These are phyloP conservation scores for Lepidurus apus DNA, from an alignment of 1,140 invertebrate species.

Conservation along the genomic window DNA sequence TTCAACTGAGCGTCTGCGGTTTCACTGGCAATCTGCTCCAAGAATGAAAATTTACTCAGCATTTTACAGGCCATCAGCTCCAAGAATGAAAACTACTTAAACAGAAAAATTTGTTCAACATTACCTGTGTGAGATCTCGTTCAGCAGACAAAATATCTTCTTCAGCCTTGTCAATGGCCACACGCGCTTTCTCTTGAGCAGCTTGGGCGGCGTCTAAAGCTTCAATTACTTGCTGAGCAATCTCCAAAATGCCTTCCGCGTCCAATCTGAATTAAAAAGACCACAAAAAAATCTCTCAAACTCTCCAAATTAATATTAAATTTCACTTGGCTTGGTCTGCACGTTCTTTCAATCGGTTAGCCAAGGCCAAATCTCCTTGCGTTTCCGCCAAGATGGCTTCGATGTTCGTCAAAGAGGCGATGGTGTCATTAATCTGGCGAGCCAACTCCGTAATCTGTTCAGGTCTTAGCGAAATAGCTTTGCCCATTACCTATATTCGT, in stretches of 20 bases:
- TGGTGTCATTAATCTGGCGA: conserved; percentile 74
- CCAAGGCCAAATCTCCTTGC: conserved; percentile 63
- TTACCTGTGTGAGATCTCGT: conserved; percentile 60
- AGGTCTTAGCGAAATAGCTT: conserved; percentile 65
- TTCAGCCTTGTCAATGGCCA: conserved; percentile 72
- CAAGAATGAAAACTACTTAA: conserved; percentile 6
- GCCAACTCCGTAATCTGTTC: conserved; percentile 79
- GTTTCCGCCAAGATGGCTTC: conserved; percentile 83
- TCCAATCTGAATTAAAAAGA: conserved; percentile 43
- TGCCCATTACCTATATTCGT: conserved; percentile 49
- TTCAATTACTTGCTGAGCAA: conserved; percentile 53
- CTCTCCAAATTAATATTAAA: no score
- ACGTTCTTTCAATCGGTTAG: conserved; percentile 64
- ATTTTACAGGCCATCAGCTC: not conserved
- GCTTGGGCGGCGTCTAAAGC: conserved; percentile 61
- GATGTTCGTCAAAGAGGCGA: conserved; percentile 79
- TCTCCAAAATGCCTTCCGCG: conserved; percentile 52
- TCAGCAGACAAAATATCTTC: conserved; percentile 65
- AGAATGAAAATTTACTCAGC: conserved; percentile 23
- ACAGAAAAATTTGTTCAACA: conserved; percentile 28
- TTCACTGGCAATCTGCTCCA: conserved; percentile 57
- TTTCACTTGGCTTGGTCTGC: conserved; percentile 70
- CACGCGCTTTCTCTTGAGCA: conserved; percentile 69
- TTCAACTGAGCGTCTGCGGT: conserved; percentile 66
- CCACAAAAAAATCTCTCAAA: conserved; percentile 2